A percentile compares a stretch with the other conserved stretches of the same genome.
Conservation (phyloP, 2,797 vertebrate genomes). For the Peromyscus nudipes region DNA sequence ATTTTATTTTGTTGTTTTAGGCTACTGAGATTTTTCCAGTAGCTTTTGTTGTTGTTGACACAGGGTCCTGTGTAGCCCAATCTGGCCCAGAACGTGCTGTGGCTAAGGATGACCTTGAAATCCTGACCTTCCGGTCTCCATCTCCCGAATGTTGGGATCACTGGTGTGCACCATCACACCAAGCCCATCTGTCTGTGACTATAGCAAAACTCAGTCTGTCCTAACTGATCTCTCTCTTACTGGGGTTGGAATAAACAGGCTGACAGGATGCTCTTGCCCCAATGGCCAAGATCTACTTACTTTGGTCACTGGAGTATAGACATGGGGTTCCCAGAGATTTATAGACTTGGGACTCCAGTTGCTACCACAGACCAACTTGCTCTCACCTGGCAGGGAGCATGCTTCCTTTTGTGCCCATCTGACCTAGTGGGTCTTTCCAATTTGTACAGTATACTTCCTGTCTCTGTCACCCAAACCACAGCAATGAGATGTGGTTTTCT, state of each 20-base stretch:
- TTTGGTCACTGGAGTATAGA: not conserved
- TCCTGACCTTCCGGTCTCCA: not conserved
- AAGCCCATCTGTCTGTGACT: not conserved
- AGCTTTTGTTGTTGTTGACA: not conserved
- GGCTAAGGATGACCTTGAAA: not conserved
- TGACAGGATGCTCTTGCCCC: not conserved
- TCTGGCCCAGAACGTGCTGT: not conserved
- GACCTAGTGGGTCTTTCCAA: conserved; percentile 22
- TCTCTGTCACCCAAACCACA: conserved; percentile 30
- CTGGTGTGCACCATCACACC: not conserved
- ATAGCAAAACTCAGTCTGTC: not conserved
- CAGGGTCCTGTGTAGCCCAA: too few relatives aligned
- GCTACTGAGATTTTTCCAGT: not conserved
- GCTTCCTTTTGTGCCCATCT: not conserved
- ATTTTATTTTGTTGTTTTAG: conserved; percentile 15
- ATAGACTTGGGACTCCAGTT: not conserved
- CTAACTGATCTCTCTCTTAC: not conserved
- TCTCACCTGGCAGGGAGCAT: not conserved
- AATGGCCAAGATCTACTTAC: not conserved
- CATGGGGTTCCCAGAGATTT: not conserved
- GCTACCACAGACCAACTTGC: not conserved
- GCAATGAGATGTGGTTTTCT: conserved; percentile 59
- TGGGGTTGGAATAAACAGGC: not conserved
- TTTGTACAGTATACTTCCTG: conserved; percentile 52
- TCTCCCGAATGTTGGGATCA: not conserved